Conservation (phyloP, 2,888 invertebrate genomes). For the Allolobophora icterica region DNA sequence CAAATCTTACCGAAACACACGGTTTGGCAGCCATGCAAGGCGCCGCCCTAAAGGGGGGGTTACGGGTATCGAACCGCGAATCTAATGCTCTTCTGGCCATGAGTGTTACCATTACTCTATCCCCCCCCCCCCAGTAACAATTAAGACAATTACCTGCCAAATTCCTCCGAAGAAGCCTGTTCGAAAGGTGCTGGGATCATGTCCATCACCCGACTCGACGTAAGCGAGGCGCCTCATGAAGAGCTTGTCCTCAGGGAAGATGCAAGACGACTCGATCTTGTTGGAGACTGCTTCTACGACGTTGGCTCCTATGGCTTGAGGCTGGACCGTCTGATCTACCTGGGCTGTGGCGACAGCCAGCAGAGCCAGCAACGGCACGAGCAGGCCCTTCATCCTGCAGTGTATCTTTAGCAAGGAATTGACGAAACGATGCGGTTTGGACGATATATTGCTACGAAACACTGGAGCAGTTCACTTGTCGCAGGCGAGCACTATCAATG, state of each 20-base stretch:
- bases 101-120: too few species aligned
- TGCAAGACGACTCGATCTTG: slow-evolving; percentile 40
- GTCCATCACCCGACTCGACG: slow-evolving; percentile 53
- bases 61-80: too few species aligned
- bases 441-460: background rate
- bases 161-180: slow-evolving; percentile 53
- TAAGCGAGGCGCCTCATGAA: slow-evolving; percentile 54
- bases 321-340: slow-evolving; percentile 34
- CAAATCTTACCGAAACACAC: too few species aligned
- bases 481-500: background rate
- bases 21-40: too few species aligned
- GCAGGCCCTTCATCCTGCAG: slow-evolving; percentile 18
- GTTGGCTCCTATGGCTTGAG: slow-evolving; percentile 34
- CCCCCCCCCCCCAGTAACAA: too few species aligned
- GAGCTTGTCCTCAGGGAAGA: slow-evolving; percentile 53
- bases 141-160: slow-evolving; percentile 51
- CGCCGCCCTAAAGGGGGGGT: too few species aligned
- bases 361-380: slow-evolving; percentile 24
- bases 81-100: too few species aligned
- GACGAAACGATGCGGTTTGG: background rate
- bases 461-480: background rate
- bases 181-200: slow-evolving; percentile 48
- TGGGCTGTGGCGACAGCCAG: background rate
- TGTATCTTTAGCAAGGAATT: background rate
- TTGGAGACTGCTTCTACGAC: slow-evolving; percentile 41